Evolutionary conservation across 2,797 vertebrate species (phyloP).

Genomic region (Chrosomus eos): DNA sequence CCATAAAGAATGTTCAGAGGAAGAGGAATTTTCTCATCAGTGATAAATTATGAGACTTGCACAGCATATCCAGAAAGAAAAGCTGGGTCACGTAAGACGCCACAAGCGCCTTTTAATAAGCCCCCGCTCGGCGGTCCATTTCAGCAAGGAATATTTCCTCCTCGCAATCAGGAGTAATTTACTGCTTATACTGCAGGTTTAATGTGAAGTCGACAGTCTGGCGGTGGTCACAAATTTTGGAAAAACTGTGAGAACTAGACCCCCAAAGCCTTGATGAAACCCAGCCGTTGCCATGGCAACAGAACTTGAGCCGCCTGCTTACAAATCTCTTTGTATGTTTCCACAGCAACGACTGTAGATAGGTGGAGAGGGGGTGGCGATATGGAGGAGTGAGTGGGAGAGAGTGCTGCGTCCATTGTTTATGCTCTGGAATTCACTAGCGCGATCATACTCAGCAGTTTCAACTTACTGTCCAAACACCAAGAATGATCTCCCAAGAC

Average conservation of each 20-base stretch:
- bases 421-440: constrained; percentile 66
- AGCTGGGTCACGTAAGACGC: constrained; percentile 31
- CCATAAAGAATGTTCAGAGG: constrained; percentile 34
- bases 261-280: constrained; percentile 75
- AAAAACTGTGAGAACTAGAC: constrained; percentile 53
- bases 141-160: not conserved
- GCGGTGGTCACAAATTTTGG: constrained; percentile 59
- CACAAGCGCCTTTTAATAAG: constrained; percentile 34
- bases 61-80: constrained; percentile 34
- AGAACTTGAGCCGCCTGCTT: constrained; percentile 71
- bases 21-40: constrained; percentile 37
- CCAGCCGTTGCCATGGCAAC: constrained; percentile 82
- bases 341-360: constrained; percentile 82
- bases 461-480: constrained; percentile 26
- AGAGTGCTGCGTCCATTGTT: constrained; percentile 65
- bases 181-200: constrained; percentile 36
- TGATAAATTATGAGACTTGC: constrained; percentile 24
- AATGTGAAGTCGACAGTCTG: constrained; percentile 40
- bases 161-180: constrained; percentile 29
- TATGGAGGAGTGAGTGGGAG: constrained; percentile 51
- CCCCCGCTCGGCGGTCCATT: not conserved
- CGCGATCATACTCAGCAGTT: constrained; percentile 72
- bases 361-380: constrained; percentile 63
- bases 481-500: not conserved
- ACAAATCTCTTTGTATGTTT: constrained; percentile 83